Percentiles rank a stretch among this genome's conserved stretches.
phyloP scores from a whole-genome alignment of 2,888 invertebrate species.

The Hypselothyrea guttata region DNA sequence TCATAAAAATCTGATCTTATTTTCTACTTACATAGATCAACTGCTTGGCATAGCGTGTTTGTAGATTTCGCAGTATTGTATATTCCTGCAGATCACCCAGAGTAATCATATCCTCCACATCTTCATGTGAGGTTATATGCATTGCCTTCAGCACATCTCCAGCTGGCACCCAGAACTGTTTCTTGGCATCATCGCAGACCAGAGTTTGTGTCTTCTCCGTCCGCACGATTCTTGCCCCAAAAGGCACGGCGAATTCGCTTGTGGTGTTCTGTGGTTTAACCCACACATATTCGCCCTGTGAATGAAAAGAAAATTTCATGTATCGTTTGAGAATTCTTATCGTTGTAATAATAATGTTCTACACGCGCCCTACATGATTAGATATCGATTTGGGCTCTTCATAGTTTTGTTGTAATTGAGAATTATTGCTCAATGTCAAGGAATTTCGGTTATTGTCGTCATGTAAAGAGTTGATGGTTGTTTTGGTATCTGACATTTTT shows the following conservation, averaged over 20 bases:
- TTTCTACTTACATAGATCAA: constrained; percentile 91
- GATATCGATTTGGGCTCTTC: constrained; percentile 23
- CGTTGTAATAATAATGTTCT: constrained; percentile 25
- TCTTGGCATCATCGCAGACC: constrained; percentile 92
- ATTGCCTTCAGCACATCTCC: constrained; percentile 87
- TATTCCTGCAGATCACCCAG: constrained; percentile 97
- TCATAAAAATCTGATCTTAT: too few relatives aligned
- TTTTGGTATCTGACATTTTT: constrained; percentile 7
- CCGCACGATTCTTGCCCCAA: constrained; percentile 91
- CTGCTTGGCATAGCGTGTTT: constrained; percentile 93
- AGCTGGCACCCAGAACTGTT: constrained; percentile 85
- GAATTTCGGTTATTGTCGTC: constrained; percentile 11
- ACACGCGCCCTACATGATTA: constrained; percentile 45
- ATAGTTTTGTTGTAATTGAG: constrained; percentile 1
- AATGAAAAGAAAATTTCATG: constrained; percentile 41
- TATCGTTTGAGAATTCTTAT: constrained; percentile 19
- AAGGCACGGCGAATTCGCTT: constrained; percentile 90
- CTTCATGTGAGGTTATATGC: constrained; percentile 90
- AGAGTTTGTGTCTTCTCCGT: constrained; percentile 89
- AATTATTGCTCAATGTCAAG: constrained; percentile 28
- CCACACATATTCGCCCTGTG: constrained; percentile 95
- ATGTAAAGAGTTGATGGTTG: constrained; percentile 25
- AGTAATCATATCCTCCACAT: constrained; percentile 98
- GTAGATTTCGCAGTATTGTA: constrained; percentile 94
- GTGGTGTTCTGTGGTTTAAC: constrained; percentile 88